These are phyloP conservation scores for Isaurus tuberculatus DNA, from an alignment of 92 coral and sea anemone species.

Conservation along the genomic window DNA sequence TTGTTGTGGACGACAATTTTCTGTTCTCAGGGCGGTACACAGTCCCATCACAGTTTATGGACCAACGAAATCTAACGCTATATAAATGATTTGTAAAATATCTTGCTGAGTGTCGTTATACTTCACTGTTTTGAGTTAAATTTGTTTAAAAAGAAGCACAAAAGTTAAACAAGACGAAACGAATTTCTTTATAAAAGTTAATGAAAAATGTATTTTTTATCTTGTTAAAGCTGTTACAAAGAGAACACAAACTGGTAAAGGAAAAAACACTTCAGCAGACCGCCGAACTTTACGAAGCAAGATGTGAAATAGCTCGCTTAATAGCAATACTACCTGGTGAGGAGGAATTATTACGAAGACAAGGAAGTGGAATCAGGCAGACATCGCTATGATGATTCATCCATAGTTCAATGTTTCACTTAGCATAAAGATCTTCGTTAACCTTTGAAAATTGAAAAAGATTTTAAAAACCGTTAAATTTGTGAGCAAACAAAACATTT, in stretches of 20 bases:
- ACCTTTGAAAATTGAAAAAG: neutral
- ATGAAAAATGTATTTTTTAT: neutral
- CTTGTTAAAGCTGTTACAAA: conserved; percentile 75
- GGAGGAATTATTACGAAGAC: conserved; percentile 48
- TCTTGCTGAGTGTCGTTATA: no score
- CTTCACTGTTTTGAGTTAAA: no score
- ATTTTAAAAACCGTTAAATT: no score
- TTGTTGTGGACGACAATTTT: no score
- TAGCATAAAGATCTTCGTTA: neutral
- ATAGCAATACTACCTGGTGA: conserved; percentile 79
- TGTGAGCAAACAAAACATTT: no score
- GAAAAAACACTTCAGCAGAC: conserved; percentile 89
- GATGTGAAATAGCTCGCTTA: conserved; percentile 90
- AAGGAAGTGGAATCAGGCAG: conserved; percentile 40
- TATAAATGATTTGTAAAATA: no score
- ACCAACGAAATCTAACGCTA: no score
- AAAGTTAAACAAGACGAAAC: no score
- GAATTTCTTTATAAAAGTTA: neutral
- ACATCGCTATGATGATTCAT: conserved; percentile 13
- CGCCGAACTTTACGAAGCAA: conserved; percentile 93
- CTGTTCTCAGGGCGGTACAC: no score
- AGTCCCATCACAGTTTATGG: no score
- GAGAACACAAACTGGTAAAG: conserved; percentile 77
- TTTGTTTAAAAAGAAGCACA: no score
- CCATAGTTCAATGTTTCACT: neutral